Conservation (phyloP, 2,797 vertebrate genomes). For the Smutsia gigantea region DNA sequence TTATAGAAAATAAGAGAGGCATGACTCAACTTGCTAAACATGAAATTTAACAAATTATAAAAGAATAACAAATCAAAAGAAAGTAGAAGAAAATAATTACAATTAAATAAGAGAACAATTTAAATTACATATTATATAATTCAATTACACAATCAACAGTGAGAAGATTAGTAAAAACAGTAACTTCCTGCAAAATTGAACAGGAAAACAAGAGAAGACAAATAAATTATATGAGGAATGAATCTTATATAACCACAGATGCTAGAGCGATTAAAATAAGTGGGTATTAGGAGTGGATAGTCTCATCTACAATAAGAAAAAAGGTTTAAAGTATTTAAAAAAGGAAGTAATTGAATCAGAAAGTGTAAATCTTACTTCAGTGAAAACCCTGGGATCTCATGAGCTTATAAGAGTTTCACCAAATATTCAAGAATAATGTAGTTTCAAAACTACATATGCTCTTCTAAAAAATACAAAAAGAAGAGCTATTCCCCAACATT, state of each 20-base stretch:
- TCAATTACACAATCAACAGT: neutral
- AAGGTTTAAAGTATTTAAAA: neutral
- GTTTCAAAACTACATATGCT: neutral
- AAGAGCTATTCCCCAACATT: neutral
- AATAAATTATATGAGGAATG: neutral
- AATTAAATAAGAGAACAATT: neutral
- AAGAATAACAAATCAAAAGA: neutral
- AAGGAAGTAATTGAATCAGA: neutral
- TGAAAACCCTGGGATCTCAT: neutral
- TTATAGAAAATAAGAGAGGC: neutral
- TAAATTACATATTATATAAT: neutral
- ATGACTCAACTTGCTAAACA: neutral
- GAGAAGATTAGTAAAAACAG: neutral
- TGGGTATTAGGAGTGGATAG: neutral
- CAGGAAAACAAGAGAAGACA: neutral
- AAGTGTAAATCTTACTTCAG: neutral
- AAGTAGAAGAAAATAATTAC: neutral
- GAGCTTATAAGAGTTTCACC: neutral
- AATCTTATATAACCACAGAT: neutral
- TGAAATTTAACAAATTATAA: neutral
- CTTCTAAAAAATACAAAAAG: neutral
- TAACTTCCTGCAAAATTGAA: neutral
- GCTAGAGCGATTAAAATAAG: neutral
- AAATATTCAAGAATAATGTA: neutral
- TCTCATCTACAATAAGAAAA: neutral